A percentile compares a stretch with the other conserved stretches of the same genome.
phyloP scores from a whole-genome alignment of 2,797 vertebrate species.

The Manis pentadactyla region DNA sequence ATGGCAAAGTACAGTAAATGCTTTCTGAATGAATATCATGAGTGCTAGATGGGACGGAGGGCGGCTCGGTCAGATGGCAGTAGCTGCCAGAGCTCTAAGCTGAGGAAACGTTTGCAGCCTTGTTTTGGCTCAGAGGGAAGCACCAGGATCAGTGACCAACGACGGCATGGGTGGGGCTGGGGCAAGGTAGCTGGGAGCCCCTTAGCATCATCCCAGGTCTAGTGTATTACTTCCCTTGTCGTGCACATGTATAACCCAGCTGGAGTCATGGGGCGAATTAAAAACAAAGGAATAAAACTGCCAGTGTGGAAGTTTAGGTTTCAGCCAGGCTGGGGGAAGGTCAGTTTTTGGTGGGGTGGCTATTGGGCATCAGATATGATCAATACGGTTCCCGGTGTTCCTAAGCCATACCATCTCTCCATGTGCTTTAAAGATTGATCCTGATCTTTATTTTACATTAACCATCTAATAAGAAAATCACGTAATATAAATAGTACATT shows the following conservation, averaged over 20 bases:
- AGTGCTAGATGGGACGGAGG: constrained; percentile 16
- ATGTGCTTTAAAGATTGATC: background rate
- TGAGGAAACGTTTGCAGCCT: background rate
- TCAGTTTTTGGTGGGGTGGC: background rate
- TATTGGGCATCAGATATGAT: background rate
- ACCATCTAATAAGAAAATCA: background rate
- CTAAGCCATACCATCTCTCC: background rate
- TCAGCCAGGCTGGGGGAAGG: background rate
- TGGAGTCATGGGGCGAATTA: background rate
- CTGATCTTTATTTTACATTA: background rate
- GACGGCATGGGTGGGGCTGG: background rate
- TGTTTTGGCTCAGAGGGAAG: background rate
- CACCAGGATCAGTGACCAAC: background rate
- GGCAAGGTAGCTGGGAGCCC: accelerated
- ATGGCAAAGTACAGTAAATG: background rate
- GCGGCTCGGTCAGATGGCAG: background rate
- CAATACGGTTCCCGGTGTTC: background rate
- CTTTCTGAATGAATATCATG: background rate
- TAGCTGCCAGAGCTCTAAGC: background rate
- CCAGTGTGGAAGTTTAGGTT: background rate
- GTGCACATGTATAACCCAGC: background rate
- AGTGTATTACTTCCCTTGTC: background rate
- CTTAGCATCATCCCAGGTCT: background rate
- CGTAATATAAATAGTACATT: background rate
- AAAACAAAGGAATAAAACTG: background rate